These are phyloP conservation scores for Globodera ellingtonae DNA, from an alignment of 1,140 invertebrate genomes.

Conservation along the genomic window DNA sequence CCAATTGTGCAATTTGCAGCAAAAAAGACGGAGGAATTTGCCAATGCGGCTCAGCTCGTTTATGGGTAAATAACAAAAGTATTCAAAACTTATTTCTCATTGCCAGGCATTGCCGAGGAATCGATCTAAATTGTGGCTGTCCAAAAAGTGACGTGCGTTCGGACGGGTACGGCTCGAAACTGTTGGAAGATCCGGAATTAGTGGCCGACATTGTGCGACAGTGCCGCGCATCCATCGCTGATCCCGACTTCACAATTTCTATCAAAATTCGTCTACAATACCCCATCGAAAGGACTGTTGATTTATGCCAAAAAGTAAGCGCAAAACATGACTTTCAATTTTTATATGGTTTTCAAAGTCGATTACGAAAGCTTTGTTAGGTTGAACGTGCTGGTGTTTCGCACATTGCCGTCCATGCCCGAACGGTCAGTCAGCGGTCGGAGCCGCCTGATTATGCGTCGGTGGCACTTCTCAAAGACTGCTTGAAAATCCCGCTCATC, in stretches of 20 bases:
- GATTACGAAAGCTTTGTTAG: slow-evolving; percentile 29
- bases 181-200: slow-evolving; percentile 81
- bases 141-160: slow-evolving; percentile 84
- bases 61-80: slow-evolving; percentile 71
- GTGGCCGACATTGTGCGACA: slow-evolving; percentile 80
- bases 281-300: slow-evolving; percentile 70
- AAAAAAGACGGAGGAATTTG: slow-evolving; percentile 80
- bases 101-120: slow-evolving; percentile 78
- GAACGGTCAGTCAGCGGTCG: slow-evolving; percentile 79
- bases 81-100: slow-evolving; percentile 16
- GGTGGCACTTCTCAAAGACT: slow-evolving; percentile 76
- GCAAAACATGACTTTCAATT: neutral
- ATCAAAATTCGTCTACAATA: slow-evolving; percentile 82
- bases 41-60: slow-evolving; percentile 80
- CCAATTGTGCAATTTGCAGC: slow-evolving; percentile 92
- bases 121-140: slow-evolving; percentile 95
- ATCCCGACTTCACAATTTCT: slow-evolving; percentile 80
- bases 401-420: slow-evolving; percentile 85
- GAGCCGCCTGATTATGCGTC: slow-evolving; percentile 77
- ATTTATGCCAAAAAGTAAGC: slow-evolving; percentile 73
- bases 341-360: neutral
- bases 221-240: slow-evolving; percentile 75
- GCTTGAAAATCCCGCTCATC: slow-evolving; percentile 78
- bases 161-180: slow-evolving; percentile 83
- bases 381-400: slow-evolving; percentile 82